These are phyloP conservation scores for Autographa pulchrina DNA, from an alignment of 2,888 invertebrate species.

Conservation along the genomic window DNA sequence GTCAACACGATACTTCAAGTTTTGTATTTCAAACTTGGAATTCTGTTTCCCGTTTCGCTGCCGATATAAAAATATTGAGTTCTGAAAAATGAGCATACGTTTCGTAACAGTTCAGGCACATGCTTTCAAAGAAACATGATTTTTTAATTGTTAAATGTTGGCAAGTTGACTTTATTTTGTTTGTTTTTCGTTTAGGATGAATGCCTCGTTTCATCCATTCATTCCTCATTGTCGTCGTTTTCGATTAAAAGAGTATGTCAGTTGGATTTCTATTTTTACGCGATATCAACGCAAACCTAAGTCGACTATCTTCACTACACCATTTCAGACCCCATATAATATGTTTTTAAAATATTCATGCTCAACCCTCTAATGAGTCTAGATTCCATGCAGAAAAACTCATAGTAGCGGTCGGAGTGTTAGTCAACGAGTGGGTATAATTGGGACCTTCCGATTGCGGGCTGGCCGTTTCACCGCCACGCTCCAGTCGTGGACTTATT, in stretches of 20 bases:
- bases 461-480: slow-evolving; percentile 61
- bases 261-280: too few species aligned
- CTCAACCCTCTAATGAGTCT: too few species aligned
- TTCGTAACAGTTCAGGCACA: not conserved
- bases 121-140: slow-evolving; percentile 17
- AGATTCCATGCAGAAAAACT: not conserved
- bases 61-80: slow-evolving; percentile 33
- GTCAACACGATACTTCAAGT: slow-evolving; percentile 33
- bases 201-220: too few species aligned
- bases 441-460: slow-evolving; percentile 73
- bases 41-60: slow-evolving; percentile 27
- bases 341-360: too few species aligned
- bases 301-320: too few species aligned
- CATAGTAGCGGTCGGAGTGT: slow-evolving; percentile 54
- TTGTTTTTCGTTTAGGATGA: too few species aligned
- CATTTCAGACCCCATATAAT: too few species aligned
- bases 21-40: slow-evolving; percentile 21
- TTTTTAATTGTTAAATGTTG: too few species aligned
- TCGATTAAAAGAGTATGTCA: too few species aligned
- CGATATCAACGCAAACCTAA: too few species aligned
- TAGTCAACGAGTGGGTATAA: slow-evolving; percentile 70
- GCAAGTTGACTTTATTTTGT: too few species aligned
- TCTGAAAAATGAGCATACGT: slow-evolving; percentile 15
- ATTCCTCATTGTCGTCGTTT: too few species aligned
- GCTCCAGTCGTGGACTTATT: slow-evolving; percentile 58